A percentile compares a stretch with the other conserved stretches of the same genome.
These are phyloP conservation scores for Tetragonula carbonaria DNA, from an alignment of 2,888 invertebrate genomes.

Conservation along the genomic window DNA sequence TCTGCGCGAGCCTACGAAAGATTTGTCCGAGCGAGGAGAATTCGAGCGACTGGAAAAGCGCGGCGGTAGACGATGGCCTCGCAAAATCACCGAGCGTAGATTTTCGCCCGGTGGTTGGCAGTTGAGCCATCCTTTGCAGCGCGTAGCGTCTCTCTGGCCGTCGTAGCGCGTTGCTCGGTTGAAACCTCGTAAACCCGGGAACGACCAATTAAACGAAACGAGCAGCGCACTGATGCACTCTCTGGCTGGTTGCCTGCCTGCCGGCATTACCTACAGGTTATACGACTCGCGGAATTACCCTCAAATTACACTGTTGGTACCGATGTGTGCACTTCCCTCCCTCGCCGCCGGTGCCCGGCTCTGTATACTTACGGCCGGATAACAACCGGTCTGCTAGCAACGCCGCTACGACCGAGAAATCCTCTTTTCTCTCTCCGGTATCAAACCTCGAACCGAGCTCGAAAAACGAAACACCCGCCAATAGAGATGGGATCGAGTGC, in stretches of 20 bases:
- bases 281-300: slow-evolving; percentile 80
- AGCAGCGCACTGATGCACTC: slow-evolving; percentile 76
- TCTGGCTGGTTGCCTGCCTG: slow-evolving; percentile 72
- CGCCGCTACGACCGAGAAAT: slow-evolving; percentile 58
- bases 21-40: slow-evolving; percentile 19
- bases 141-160: slow-evolving; percentile 56
- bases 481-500: too few species aligned
- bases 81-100: slow-evolving; percentile 47
- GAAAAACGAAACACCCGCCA: slow-evolving; percentile 25
- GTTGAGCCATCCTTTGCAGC: slow-evolving; percentile 60
- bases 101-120: slow-evolving; percentile 57
- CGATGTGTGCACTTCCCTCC: slow-evolving; percentile 77
- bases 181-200: slow-evolving; percentile 80
- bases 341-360: slow-evolving; percentile 25
- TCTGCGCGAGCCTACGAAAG: background rate
- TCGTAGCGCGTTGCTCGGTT: slow-evolving; percentile 71
- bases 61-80: slow-evolving; percentile 21
- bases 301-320: slow-evolving; percentile 80
- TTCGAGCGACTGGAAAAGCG: slow-evolving; percentile 31
- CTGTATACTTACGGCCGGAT: slow-evolving; percentile 75
- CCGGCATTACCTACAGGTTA: slow-evolving; percentile 78
- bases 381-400: slow-evolving; percentile 73
- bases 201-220: slow-evolving; percentile 82
- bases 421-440: slow-evolving; percentile 55
- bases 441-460: slow-evolving; percentile 38